A percentile compares a stretch with the other conserved stretches of the same genome.
phyloP scores from a whole-genome alignment of 2,888 invertebrate species.

The Brassicogethes aeneus region DNA sequence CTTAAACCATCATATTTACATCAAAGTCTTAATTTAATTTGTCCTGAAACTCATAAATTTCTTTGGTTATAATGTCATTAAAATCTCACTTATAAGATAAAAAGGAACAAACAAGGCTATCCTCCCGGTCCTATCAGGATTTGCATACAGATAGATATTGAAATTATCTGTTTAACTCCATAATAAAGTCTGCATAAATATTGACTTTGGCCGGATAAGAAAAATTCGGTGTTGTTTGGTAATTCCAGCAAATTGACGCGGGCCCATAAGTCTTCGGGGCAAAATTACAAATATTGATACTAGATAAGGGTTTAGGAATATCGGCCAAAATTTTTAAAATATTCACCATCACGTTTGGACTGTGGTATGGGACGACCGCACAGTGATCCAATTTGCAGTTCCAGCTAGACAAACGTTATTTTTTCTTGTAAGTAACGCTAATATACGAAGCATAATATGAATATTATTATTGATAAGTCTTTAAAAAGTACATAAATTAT shows the following conservation, averaged over 20 bases:
- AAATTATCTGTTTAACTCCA: not conserved
- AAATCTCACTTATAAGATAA: no score
- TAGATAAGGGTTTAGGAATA: slow-evolving; percentile 42
- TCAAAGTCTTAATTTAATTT: no score
- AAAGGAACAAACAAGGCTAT: no score
- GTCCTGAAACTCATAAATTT: no score
- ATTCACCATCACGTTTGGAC: slow-evolving; percentile 37
- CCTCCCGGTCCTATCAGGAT: not conserved
- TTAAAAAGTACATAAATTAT: no score
- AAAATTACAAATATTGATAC: slow-evolving; percentile 43
- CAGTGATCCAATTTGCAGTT: no score
- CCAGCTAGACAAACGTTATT: no score
- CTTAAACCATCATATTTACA: no score
- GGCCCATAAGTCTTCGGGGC: slow-evolving; percentile 37
- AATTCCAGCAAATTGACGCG: slow-evolving; percentile 3
- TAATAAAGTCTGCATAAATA: slow-evolving; percentile 2
- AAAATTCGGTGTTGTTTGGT: not conserved
- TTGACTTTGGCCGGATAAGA: slow-evolving; percentile 1
- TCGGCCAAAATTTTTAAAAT: slow-evolving; percentile 40
- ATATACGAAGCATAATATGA: no score
- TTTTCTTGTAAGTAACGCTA: no score
- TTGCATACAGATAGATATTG: not conserved
- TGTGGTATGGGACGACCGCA: slow-evolving; percentile 24
- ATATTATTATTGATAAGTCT: no score
- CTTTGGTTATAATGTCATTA: no score